A percentile compares a stretch with the other conserved stretches of the same genome.
Conservation (phyloP, 2,113 vertebrate species). For the Heloderma charlesbogerti region DNA sequence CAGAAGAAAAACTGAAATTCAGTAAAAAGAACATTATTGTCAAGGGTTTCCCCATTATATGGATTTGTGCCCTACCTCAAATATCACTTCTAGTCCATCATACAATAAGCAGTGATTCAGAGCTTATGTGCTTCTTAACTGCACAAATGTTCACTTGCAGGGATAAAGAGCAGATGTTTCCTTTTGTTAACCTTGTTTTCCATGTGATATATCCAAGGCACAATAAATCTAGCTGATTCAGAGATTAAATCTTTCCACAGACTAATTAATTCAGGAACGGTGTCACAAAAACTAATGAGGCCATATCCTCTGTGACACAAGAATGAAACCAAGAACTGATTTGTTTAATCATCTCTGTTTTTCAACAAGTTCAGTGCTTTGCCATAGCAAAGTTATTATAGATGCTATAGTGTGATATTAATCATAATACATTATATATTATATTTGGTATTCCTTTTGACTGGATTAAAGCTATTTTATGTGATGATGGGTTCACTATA, state of each 20-base stretch:
- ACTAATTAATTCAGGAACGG: slow-evolving; percentile 56
- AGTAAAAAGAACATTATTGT: slow-evolving; percentile 63
- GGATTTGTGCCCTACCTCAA: slow-evolving; percentile 67
- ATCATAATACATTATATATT: too few species aligned
- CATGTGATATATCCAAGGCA: slow-evolving; percentile 48
- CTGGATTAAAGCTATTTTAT: background rate
- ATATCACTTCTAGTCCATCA: slow-evolving; percentile 52
- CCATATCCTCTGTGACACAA: background rate
- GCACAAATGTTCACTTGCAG: slow-evolving; percentile 56
- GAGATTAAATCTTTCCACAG: slow-evolving; percentile 47
- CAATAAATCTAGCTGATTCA: background rate
- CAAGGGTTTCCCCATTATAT: slow-evolving; percentile 70
- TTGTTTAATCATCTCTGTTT: slow-evolving; percentile 21
- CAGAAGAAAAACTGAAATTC: slow-evolving; percentile 50
- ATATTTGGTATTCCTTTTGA: background rate
- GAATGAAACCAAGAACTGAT: slow-evolving; percentile 31
- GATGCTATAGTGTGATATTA: background rate
- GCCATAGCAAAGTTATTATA: background rate
- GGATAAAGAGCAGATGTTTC: slow-evolving; percentile 75
- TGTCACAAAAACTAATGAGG: slow-evolving; percentile 32
- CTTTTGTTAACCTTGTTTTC: slow-evolving; percentile 72
- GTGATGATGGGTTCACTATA: too few species aligned
- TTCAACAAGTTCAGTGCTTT: background rate
- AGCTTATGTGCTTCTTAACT: slow-evolving; percentile 65
- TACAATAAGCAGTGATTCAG: slow-evolving; percentile 60